phyloP scores from a whole-genome alignment of 2,113 vertebrate species.

The Hylia prasina region DNA sequence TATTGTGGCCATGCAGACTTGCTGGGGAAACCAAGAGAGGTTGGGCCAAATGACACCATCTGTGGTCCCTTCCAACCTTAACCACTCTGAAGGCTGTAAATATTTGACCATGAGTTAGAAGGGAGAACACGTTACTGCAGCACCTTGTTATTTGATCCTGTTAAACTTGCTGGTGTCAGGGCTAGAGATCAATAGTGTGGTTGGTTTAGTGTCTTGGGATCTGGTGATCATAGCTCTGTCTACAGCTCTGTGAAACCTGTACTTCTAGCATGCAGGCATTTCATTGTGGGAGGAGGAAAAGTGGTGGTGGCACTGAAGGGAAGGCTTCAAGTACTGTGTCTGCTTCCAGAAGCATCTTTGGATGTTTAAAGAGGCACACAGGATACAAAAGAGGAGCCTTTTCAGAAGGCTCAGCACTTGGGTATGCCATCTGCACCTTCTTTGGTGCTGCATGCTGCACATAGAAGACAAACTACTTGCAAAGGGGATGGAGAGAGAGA shows the following conservation, averaged over 20 bases:
- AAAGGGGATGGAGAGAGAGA: not conserved
- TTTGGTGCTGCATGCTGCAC: not conserved
- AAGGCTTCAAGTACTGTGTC: not conserved
- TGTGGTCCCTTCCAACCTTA: not conserved
- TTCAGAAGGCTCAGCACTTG: not conserved
- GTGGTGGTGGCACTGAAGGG: not conserved
- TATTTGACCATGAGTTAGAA: not conserved
- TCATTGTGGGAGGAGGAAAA: not conserved
- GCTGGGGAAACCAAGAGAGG: not conserved
- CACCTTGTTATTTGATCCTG: not conserved
- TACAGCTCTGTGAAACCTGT: not conserved
- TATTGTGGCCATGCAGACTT: not conserved
- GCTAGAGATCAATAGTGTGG: not conserved
- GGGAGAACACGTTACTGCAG: not conserved
- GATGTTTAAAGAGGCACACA: not conserved
- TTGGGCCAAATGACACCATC: not conserved
- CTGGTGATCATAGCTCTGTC: accelerated
- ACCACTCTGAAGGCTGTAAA: not conserved
- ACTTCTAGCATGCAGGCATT: not conserved
- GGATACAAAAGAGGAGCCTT: not conserved
- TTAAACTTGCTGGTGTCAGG: not conserved
- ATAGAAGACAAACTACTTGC: not conserved
- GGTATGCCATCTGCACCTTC: not conserved
- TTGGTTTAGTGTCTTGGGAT: not conserved
- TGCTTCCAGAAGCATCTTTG: not conserved